Evolutionary conservation across 2,113 vertebrate genomes (phyloP).

Genomic region (Peromyscus polionotus): DNA sequence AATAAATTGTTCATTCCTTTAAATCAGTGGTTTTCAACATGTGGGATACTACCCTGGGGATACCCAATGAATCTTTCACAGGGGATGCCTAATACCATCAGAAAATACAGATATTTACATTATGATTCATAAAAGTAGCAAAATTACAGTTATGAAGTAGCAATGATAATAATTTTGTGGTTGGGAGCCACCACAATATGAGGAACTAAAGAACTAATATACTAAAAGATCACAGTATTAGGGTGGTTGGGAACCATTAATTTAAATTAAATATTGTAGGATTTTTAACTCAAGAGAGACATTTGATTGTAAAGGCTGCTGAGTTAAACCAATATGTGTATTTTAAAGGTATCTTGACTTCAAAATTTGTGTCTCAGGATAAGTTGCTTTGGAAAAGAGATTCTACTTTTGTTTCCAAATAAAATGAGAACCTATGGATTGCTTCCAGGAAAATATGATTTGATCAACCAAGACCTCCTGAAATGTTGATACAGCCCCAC

Average conservation of each 20-base stretch:
- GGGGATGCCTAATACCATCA: not conserved
- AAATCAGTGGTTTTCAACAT: not conserved
- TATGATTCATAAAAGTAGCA: not conserved
- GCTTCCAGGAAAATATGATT: too few relatives aligned
- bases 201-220: not conserved
- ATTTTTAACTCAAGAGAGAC: too few relatives aligned
- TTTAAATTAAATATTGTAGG: not conserved
- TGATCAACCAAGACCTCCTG: too few relatives aligned
- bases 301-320: too few relatives aligned
- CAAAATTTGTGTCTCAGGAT: too few relatives aligned
- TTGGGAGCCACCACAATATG: not conserved
- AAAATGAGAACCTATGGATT: too few relatives aligned
- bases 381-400: too few relatives aligned
- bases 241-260: not conserved
- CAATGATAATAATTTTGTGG: not conserved
- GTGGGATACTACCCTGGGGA: accelerated
- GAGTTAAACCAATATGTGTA: too few relatives aligned
- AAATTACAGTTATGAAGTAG: not conserved
- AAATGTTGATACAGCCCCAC: too few relatives aligned
- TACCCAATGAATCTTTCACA: not conserved
- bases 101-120: not conserved
- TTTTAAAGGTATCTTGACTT: too few relatives aligned
- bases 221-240: not conserved
- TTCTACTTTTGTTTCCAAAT: too few relatives aligned
- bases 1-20: not conserved